phyloP scores from a whole-genome alignment of 1,140 invertebrate genomes.

The Drosophila ercepeae region DNA sequence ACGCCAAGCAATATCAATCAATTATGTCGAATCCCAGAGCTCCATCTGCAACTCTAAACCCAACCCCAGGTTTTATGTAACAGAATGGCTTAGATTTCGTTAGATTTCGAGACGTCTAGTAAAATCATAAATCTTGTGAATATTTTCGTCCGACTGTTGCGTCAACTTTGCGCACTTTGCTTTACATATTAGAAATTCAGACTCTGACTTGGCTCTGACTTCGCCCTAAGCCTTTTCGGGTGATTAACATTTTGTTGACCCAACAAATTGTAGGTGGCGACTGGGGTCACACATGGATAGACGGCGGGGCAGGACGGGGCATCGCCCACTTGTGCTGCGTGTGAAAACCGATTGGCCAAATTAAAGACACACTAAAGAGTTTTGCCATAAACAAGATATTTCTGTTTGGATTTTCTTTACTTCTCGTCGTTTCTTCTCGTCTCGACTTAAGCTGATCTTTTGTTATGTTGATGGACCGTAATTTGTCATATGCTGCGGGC shows the following conservation, averaged over 20 bases:
- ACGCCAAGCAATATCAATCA: constrained; percentile 59
- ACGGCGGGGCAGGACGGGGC: constrained; percentile 2
- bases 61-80: constrained; percentile 62
- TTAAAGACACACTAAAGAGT: constrained; percentile 57
- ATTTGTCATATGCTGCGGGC: constrained; percentile 58
- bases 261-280: constrained; percentile 52
- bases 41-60: constrained; percentile 29
- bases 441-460: constrained; percentile 55
- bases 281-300: constrained; percentile 9
- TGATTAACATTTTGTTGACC: constrained; percentile 67
- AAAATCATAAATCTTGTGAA: constrained; percentile 77
- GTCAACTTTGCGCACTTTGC: constrained; percentile 66
- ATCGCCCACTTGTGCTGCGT: constrained; percentile 68
- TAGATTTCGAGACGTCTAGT: constrained; percentile 69
- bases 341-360: constrained; percentile 68
- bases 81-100: constrained; percentile 61
- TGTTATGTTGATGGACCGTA: constrained; percentile 61
- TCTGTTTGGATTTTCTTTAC: constrained; percentile 31
- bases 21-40: constrained; percentile 46
- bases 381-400: constrained; percentile 5
- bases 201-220: constrained; percentile 21
- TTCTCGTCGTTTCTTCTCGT: constrained; percentile 14
- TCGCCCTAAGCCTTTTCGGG: constrained; percentile 41
- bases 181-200: constrained; percentile 58
- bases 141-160: constrained; percentile 56